Conservation (phyloP, 2,113 vertebrate genomes). For the Hippocampus guttulatus region DNA sequence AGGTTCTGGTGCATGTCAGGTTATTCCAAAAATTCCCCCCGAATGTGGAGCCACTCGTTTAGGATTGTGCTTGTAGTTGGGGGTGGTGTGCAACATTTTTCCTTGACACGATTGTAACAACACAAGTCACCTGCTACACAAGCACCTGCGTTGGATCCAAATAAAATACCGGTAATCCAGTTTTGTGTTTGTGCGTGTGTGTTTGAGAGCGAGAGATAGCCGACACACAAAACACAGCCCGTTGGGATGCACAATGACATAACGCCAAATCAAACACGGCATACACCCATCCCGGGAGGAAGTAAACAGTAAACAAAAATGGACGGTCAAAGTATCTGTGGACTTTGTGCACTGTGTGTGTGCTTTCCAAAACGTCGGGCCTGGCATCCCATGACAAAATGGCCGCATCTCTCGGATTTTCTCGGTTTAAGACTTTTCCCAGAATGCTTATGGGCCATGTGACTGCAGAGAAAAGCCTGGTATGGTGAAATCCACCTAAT, state of each 20-base stretch:
- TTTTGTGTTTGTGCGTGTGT: conserved; percentile 25
- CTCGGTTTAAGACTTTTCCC: conserved; percentile 44
- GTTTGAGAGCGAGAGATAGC: conserved; percentile 28
- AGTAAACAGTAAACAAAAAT: conserved; percentile 2
- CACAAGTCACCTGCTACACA: conserved; percentile 33
- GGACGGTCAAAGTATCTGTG: not conserved
- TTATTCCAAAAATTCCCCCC: no score
- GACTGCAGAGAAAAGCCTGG: conserved; percentile 61
- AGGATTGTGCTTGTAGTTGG: no score
- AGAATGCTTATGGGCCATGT: conserved; percentile 60
- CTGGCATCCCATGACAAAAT: conserved; percentile 48
- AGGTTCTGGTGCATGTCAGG: no score
- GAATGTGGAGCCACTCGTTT: no score
- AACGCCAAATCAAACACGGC: conserved; percentile 22
- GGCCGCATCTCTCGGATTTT: conserved; percentile 21
- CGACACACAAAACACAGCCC: conserved; percentile 3
- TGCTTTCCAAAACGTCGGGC: not conserved
- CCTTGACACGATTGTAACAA: conserved; percentile 14
- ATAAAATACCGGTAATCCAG: conserved; percentile 27
- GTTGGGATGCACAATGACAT: conserved; percentile 12
- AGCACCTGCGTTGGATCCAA: conserved; percentile 34
- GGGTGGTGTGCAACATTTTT: no score
- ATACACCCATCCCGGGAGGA: not conserved
- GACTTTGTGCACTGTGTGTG: not conserved
- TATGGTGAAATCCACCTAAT: conserved; percentile 63